A percentile compares a stretch with the other conserved stretches of the same genome.
Evolutionary conservation across 2,797 vertebrate species (phyloP).

Genomic region (Erithacus rubecula): DNA sequence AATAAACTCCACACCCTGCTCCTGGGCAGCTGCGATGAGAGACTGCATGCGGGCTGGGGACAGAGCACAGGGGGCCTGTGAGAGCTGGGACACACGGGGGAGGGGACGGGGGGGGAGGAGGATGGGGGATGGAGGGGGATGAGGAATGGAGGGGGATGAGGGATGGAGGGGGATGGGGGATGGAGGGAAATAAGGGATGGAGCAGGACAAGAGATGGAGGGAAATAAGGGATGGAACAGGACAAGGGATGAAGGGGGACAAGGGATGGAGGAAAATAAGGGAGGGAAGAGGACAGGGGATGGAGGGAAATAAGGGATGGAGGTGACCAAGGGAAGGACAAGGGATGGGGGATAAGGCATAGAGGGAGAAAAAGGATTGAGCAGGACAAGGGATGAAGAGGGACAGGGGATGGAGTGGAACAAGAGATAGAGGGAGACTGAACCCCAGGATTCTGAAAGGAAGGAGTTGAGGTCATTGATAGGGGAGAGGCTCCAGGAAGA

Average conservation of each 20-base stretch:
- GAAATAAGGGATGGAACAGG: too few species aligned
- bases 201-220: rapidly evolving
- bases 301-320: rapidly evolving
- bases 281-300: background rate
- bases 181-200: background rate
- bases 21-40: slow-evolving; percentile 78
- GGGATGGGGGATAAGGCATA: rapidly evolving
- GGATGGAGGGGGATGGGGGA: too few species aligned
- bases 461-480: background rate
- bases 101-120: rapidly evolving
- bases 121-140: too few species aligned
- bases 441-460: background rate
- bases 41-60: slow-evolving; percentile 77
- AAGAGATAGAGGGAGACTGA: background rate
- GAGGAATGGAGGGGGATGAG: background rate
- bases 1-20: slow-evolving; percentile 78
- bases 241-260: background rate
- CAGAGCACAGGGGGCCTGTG: background rate
- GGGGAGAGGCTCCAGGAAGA: background rate
- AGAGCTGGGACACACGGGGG: background rate
- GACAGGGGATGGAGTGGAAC: background rate
- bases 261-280: too few species aligned
- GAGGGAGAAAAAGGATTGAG: rapidly evolving
- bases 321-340: background rate
- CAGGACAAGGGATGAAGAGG: rapidly evolving